phyloP scores from a whole-genome alignment of 1,140 invertebrate genomes.

The Phocides pigmalion region DNA sequence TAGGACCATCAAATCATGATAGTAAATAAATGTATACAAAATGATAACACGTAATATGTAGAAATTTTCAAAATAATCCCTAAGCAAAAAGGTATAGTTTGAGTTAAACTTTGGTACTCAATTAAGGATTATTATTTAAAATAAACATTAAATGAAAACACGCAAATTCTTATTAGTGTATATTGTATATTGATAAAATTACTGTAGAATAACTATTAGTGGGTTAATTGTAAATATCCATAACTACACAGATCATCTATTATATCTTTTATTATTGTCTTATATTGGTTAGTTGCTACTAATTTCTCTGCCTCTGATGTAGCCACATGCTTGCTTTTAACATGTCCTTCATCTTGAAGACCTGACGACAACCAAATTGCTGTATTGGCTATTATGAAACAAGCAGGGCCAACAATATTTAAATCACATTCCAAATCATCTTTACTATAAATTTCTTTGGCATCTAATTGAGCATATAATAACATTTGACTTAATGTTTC shows the following conservation, averaged over 20 bases:
- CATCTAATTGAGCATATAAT: slow-evolving; percentile 36
- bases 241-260: slow-evolving; percentile 63
- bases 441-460: slow-evolving; percentile 47
- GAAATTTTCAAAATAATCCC: no score
- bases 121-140: no score
- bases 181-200: no score
- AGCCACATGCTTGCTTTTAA: slow-evolving; percentile 60
- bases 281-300: slow-evolving; percentile 53
- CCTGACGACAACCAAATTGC: slow-evolving; percentile 69
- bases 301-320: slow-evolving; percentile 51
- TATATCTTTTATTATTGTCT: slow-evolving; percentile 52
- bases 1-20: no score
- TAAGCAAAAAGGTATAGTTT: no score
- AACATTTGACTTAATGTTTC: slow-evolving; percentile 52
- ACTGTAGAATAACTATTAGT: background rate
- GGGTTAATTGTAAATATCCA: slow-evolving; percentile 45
- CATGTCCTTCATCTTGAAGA: slow-evolving; percentile 71
- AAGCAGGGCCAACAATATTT: slow-evolving; percentile 58
- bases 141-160: no score
- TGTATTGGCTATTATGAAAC: slow-evolving; percentile 68
- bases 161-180: no score
- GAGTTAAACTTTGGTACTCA: no score
- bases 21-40: no score
- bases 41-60: no score
- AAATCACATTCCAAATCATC: slow-evolving; percentile 60